These are phyloP conservation scores for Gallinago jamesoni DNA, from an alignment of 2,113 vertebrate genomes.

Conservation along the genomic window DNA sequence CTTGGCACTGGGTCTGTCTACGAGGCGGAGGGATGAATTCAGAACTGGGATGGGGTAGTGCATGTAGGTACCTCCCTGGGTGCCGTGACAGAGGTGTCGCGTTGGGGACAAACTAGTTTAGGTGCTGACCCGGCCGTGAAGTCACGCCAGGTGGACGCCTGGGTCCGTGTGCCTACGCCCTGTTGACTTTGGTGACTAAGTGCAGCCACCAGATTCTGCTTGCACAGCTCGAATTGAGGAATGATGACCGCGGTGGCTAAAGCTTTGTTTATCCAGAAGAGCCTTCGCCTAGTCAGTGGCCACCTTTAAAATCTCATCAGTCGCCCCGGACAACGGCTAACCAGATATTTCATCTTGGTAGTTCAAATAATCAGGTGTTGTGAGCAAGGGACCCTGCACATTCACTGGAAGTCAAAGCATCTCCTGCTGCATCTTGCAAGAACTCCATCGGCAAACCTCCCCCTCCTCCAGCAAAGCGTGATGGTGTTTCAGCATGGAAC, in stretches of 20 bases:
- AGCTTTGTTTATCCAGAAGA: background rate
- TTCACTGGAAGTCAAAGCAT: background rate
- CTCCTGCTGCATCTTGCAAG: background rate
- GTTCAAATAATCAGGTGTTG: background rate
- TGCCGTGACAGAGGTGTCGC: conserved; percentile 12
- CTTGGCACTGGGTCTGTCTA: background rate
- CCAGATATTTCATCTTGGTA: background rate
- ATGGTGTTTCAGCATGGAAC: background rate
- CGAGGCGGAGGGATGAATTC: conserved; percentile 27
- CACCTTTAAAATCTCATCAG: background rate
- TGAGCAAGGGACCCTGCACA: background rate
- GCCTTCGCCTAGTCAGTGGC: background rate
- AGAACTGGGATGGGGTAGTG: background rate
- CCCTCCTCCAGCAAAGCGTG: background rate
- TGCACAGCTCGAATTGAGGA: background rate
- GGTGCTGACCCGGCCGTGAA: background rate
- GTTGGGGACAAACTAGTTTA: background rate
- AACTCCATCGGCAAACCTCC: background rate
- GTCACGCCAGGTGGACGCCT: background rate
- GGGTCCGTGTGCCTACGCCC: background rate
- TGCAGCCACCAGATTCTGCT: background rate
- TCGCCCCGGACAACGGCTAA: background rate
- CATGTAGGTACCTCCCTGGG: conserved; percentile 25
- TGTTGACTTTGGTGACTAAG: background rate
- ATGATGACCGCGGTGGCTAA: accelerated